Conservation (phyloP, 2,888 invertebrate species). For the Abrostola triplasia region DNA sequence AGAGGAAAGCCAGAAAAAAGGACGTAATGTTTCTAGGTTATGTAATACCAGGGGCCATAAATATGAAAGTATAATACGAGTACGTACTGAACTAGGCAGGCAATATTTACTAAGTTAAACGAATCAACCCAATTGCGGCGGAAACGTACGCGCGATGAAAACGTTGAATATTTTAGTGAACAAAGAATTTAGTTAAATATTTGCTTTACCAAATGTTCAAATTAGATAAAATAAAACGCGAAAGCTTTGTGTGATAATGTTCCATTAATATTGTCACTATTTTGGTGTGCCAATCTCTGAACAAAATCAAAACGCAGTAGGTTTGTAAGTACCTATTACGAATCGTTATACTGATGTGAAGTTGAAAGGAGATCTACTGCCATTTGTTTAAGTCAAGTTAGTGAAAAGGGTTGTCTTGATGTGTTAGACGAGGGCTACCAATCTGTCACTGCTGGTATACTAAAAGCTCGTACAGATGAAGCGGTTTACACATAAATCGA, state of each 20-base stretch:
- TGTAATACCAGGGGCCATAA: conserved; percentile 29
- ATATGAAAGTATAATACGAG: conserved; percentile 38
- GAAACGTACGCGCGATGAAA: conserved; percentile 53
- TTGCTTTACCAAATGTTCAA: conserved; percentile 46
- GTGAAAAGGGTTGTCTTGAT: conserved; percentile 51
- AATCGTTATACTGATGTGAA: conserved; percentile 13
- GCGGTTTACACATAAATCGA: conserved; percentile 4
- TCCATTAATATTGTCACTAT: conserved; percentile 30
- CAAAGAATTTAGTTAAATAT: conserved; percentile 53
- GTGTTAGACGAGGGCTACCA: conserved; percentile 26
- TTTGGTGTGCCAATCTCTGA: conserved; percentile 15
- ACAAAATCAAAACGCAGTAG: no score
- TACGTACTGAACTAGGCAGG: conserved; percentile 36
- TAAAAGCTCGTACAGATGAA: conserved; percentile 9
- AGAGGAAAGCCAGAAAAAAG: conserved; percentile 30
- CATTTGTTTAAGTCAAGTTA: conserved; percentile 52
- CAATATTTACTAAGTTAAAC: conserved; percentile 54
- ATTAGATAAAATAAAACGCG: conserved; percentile 52
- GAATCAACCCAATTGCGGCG: conserved; percentile 54
- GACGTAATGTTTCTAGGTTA: conserved; percentile 28
- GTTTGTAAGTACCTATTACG: neutral
- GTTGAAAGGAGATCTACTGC: conserved; percentile 37
- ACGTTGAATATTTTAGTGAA: conserved; percentile 55
- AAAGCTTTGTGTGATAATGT: conserved; percentile 46
- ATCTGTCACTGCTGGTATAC: conserved; percentile 34